Conservation (phyloP, 2,797 vertebrate species). For the Anas flavirostris region DNA sequence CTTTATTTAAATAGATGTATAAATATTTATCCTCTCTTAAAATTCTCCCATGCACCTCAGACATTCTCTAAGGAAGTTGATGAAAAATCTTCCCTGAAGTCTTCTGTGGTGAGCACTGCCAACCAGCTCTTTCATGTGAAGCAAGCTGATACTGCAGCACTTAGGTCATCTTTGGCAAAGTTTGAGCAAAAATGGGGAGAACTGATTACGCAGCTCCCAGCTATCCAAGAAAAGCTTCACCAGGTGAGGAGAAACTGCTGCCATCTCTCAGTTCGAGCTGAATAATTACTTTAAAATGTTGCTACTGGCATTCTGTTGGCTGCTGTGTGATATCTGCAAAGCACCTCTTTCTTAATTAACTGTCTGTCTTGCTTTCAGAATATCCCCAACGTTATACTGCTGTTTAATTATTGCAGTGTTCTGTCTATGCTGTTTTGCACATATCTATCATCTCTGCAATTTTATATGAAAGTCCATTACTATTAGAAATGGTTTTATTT, state of each 20-base stretch:
- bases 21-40: neutral
- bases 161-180: slow-evolving; percentile 80
- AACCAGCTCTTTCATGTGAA: slow-evolving; percentile 83
- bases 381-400: slow-evolving; percentile 19
- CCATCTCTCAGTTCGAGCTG: neutral
- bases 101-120: slow-evolving; percentile 79
- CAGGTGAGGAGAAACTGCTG: slow-evolving; percentile 77
- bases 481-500: neutral
- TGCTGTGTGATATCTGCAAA: neutral
- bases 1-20: neutral
- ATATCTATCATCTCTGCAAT: neutral
- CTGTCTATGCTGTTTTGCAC: slow-evolving; percentile 17
- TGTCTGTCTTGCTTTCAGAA: slow-evolving; percentile 29
- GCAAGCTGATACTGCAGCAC: slow-evolving; percentile 75
- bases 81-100: slow-evolving; percentile 82
- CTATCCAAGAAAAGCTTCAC: slow-evolving; percentile 84
- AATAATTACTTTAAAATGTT: slow-evolving; percentile 12
- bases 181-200: slow-evolving; percentile 87
- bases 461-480: slow-evolving; percentile 34
- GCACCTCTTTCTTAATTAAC: slow-evolving; percentile 5
- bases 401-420: slow-evolving; percentile 63
- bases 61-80: slow-evolving; percentile 86
- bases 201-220: slow-evolving; percentile 77
- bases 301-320: slow-evolving; percentile 17
- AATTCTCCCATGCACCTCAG: slow-evolving; percentile 64